Evolutionary conservation across 2,888 invertebrate genomes (phyloP).

Genomic region (Galeopsomyia nigrocyanea): DNA sequence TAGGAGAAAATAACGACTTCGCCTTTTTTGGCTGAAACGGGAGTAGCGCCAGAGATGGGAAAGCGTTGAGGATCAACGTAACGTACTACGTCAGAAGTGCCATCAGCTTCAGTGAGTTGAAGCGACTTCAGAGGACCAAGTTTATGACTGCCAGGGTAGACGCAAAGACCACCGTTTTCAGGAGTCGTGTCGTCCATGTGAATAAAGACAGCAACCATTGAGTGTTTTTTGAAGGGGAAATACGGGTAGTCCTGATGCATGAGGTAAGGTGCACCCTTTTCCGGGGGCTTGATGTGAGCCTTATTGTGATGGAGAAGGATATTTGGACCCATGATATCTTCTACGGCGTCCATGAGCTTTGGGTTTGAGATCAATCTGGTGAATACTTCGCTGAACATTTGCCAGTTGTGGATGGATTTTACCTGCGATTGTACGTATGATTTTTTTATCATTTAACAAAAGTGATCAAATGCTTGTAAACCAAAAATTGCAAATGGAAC

Average conservation of each 20-base stretch:
- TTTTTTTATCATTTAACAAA: not conserved
- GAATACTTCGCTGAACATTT: constrained; percentile 72
- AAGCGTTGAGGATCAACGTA: constrained; percentile 70
- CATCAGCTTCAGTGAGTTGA: constrained; percentile 57
- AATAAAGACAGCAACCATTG: constrained; percentile 73
- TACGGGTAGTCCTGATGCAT: constrained; percentile 76
- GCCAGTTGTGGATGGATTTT: constrained; percentile 74
- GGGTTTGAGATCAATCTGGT: constrained; percentile 69
- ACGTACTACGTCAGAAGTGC: constrained; percentile 69
- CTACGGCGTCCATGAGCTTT: constrained; percentile 71
- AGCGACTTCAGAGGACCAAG: constrained; percentile 70
- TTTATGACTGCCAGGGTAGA: constrained; percentile 74
- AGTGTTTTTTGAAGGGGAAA: constrained; percentile 73
- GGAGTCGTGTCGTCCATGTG: constrained; percentile 73
- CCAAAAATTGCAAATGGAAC: not conserved
- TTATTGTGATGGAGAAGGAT: constrained; percentile 75
- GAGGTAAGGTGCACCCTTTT: constrained; percentile 73
- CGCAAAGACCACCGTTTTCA: constrained; percentile 73
- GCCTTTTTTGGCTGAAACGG: constrained; percentile 71
- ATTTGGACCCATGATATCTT: constrained; percentile 71
- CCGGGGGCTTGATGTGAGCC: constrained; percentile 74
- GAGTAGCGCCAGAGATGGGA: constrained; percentile 68
- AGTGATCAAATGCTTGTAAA: not conserved
- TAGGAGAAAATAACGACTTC: constrained; percentile 75
- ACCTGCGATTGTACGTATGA: constrained; percentile 64